These are phyloP conservation scores for Oryzias javanicus DNA, from an alignment of 2,113 vertebrate genomes.

Conservation along the genomic window DNA sequence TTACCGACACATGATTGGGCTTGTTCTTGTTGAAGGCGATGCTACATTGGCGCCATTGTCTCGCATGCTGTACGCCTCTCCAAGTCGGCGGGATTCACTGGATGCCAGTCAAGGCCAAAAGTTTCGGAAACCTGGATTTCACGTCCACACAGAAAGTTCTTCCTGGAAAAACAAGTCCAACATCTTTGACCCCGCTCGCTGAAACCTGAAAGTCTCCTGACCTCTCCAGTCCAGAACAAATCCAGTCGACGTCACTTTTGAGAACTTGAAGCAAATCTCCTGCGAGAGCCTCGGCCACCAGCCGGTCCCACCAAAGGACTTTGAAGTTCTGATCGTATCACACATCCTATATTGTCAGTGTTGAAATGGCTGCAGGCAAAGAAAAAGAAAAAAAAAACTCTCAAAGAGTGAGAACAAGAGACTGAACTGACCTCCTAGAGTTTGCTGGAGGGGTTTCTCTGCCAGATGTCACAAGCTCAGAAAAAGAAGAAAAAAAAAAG, in stretches of 20 bases:
- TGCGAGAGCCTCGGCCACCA: neutral
- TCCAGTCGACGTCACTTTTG: too few relatives aligned
- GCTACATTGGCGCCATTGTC: neutral
- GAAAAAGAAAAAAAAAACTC: neutral
- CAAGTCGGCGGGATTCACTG: neutral
- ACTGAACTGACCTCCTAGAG: conserved; percentile 13
- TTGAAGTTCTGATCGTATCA: conserved; percentile 25
- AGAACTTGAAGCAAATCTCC: neutral
- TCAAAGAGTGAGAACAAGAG: neutral
- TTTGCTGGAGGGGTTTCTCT: conserved; percentile 13
- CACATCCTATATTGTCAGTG: conserved; percentile 4
- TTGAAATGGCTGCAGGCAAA: conserved; percentile 21
- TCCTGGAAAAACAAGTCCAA: conserved; percentile 13
- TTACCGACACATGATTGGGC: too few relatives aligned
- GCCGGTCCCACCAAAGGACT: conserved; percentile 20
- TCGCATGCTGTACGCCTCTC: conserved; percentile 1
- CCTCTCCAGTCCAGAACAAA: too few relatives aligned
- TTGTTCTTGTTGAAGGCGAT: neutral
- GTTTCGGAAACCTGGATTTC: conserved; percentile 3
- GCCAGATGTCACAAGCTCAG: conserved; percentile 22
- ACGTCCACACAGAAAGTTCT: conserved; percentile 10
- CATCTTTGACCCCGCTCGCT: neutral
- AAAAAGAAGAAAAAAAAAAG: neutral
- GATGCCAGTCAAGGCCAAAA: conserved; percentile 9
- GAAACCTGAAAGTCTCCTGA: too few relatives aligned